Percentiles rank a stretch among this genome's conserved stretches.
These are phyloP conservation scores for Anolis sagrei DNA, from an alignment of 2,113 vertebrate genomes.

Conservation along the genomic window DNA sequence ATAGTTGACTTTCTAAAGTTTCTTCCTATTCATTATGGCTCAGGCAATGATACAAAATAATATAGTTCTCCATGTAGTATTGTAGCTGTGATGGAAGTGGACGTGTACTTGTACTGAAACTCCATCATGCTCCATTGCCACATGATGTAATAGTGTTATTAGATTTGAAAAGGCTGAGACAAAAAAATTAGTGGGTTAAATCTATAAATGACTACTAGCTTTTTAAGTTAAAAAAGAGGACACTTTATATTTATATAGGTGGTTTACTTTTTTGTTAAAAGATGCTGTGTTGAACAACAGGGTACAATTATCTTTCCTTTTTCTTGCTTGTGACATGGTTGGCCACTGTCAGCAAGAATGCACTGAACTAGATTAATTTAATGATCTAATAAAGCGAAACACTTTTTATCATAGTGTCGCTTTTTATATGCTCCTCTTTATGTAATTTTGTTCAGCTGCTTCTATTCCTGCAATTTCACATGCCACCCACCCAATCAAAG, in stretches of 20 bases:
- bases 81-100: not conserved
- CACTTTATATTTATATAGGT: not conserved
- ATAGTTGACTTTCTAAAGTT: too few relatives aligned
- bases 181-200: not conserved
- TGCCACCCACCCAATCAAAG: conserved; percentile 9
- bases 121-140: too few relatives aligned
- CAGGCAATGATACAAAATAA: not conserved
- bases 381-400: not conserved
- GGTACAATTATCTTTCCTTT: not conserved
- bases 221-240: not conserved
- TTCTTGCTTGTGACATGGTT: not conserved
- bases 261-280: not conserved
- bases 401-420: not conserved
- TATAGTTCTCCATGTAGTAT: not conserved
- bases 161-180: not conserved
- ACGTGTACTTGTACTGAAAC: not conserved
- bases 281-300: not conserved
- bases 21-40: not conserved
- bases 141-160: not conserved
- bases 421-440: conserved; percentile 8
- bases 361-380: not conserved
- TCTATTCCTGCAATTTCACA: not conserved
- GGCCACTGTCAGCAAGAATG: not conserved
- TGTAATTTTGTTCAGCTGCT: conserved; percentile 22
- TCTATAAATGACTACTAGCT: not conserved